These are phyloP conservation scores for Cinara cedri DNA, from an alignment of 2,888 invertebrate species.

Conservation along the genomic window DNA sequence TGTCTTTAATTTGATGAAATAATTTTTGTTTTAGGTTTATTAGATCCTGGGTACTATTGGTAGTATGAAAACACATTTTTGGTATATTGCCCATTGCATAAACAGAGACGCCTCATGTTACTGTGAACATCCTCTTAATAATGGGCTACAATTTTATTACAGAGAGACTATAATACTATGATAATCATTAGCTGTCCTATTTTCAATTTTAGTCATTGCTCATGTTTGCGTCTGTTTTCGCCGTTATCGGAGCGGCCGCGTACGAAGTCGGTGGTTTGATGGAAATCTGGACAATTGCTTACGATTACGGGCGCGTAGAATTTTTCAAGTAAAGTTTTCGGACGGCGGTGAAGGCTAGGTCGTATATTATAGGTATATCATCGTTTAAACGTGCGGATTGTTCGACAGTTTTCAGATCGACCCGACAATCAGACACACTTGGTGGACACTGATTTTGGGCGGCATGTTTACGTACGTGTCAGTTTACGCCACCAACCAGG, in stretches of 20 bases:
- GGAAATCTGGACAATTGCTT: constrained; percentile 69
- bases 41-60: too few relatives aligned
- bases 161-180: too few relatives aligned
- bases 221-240: constrained; percentile 83
- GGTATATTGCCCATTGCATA: too few relatives aligned
- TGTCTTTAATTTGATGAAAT: too few relatives aligned
- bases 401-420: constrained; percentile 72
- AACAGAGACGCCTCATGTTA: too few relatives aligned
- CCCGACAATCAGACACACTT: constrained; percentile 83
- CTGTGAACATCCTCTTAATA: too few relatives aligned
- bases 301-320: constrained; percentile 36
- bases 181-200: too few relatives aligned
- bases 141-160: too few relatives aligned
- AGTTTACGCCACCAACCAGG: constrained; percentile 86
- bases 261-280: constrained; percentile 74
- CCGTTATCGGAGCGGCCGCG: constrained; percentile 77
- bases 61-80: too few relatives aligned
- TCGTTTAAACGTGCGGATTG: not conserved
- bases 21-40: too few relatives aligned
- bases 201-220: constrained; percentile 68
- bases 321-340: constrained; percentile 23
- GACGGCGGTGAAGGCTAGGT: too few relatives aligned
- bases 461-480: constrained; percentile 80
- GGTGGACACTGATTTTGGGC: constrained; percentile 81
- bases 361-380: too few relatives aligned